Conservation (phyloP, 37 sponge, comb jelly and placozoan species). For the Halichondria panicea region DNA sequence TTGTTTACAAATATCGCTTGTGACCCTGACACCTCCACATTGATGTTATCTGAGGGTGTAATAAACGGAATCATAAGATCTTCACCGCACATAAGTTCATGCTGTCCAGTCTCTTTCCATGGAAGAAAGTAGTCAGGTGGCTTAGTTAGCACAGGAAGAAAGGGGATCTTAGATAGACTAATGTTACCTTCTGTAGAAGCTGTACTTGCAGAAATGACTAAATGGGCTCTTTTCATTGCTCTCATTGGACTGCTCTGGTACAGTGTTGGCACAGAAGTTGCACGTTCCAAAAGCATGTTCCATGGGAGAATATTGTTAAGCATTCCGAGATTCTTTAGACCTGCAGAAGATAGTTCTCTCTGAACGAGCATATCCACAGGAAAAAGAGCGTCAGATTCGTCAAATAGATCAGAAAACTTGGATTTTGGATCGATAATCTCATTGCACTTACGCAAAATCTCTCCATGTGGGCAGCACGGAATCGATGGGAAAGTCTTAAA, state of each 20-base stretch:
- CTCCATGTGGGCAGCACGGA: slow-evolving; percentile 65
- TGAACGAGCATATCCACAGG: slow-evolving; percentile 16
- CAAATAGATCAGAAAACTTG: slow-evolving; percentile 33
- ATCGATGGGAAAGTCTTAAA: slow-evolving; percentile 22
- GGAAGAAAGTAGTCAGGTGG: slow-evolving; percentile 43
- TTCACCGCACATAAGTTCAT: slow-evolving; percentile 22
- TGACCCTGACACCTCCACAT: neutral
- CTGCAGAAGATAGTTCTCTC: slow-evolving; percentile 1
- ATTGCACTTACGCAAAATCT: neutral
- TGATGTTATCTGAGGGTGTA: neutral
- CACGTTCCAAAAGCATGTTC: slow-evolving; percentile 27
- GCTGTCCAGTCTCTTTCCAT: slow-evolving; percentile 44
- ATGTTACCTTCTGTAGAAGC: too few species aligned
- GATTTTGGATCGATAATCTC: slow-evolving; percentile 31
- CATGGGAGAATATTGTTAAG: slow-evolving; percentile 14
- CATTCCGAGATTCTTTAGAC: slow-evolving; percentile 32
- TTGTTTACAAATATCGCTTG: too few species aligned
- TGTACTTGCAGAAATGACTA: neutral
- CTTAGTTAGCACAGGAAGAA: slow-evolving; percentile 64
- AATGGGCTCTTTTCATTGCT: slow-evolving; percentile 28
- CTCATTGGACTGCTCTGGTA: neutral
- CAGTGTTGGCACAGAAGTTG: slow-evolving; percentile 4
- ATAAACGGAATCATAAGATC: slow-evolving; percentile 9
- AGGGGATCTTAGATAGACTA: slow-evolving; percentile 34
- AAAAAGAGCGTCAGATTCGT: slow-evolving; percentile 24